A percentile compares a stretch with the other conserved stretches of the same genome.
These are phyloP conservation scores for Ceratina australensis DNA, from an alignment of 1,140 invertebrate species.

Conservation along the genomic window DNA sequence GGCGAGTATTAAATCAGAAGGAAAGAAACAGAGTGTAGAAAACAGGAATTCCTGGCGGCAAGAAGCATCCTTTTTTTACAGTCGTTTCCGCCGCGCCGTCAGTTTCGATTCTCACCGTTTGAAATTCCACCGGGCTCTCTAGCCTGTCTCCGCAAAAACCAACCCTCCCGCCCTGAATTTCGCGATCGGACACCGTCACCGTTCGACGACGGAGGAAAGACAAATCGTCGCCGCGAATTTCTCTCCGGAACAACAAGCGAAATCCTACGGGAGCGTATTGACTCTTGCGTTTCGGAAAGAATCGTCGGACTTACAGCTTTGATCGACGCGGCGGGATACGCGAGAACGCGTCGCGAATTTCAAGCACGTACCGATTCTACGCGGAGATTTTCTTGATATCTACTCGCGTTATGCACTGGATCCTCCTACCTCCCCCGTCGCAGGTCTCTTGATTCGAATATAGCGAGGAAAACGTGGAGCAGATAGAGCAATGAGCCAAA, in stretches of 20 bases:
- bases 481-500: background rate
- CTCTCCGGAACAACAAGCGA: background rate
- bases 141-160: background rate
- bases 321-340: background rate
- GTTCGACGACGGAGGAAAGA: background rate
- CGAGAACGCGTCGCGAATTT: background rate
- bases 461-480: background rate
- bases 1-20: background rate
- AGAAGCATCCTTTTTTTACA: conserved; percentile 3
- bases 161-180: background rate
- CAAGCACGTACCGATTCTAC: conserved; percentile 40
- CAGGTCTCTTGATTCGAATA: background rate
- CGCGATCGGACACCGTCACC: background rate
- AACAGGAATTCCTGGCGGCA: background rate
- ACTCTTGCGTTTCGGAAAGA: background rate
- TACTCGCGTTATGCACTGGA: conserved; percentile 42
- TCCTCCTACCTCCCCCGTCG: background rate
- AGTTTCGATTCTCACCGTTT: background rate
- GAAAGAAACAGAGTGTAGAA: background rate
- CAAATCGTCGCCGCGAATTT: background rate
- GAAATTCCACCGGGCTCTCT: background rate
- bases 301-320: background rate
- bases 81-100: background rate
- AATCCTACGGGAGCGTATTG: background rate
- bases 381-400: conserved; percentile 40